Evolutionary conservation across 2,888 invertebrate genomes (phyloP), one percentile per base, ranked within the genome.

Genomic region (Hermaeophaga mercurialis): DNA sequence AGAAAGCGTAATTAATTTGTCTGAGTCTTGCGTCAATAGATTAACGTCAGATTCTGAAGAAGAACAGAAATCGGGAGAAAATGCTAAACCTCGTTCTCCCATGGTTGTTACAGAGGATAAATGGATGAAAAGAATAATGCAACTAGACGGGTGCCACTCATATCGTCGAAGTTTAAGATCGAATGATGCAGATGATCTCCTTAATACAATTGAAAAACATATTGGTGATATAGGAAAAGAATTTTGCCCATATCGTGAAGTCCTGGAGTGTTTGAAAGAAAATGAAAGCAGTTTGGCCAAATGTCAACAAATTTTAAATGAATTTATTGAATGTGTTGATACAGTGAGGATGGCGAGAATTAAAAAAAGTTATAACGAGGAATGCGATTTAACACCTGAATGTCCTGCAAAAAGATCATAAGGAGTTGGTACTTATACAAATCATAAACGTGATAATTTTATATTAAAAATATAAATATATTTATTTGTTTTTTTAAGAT

Each of bases 291-390:
- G 72, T 47, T 59, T 68, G 31, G 66, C 72, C 24, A 69, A 68
- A 57, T 76, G 75, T 44, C 61, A 59, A 45, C 53, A 60, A 41
- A 49, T 67, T 38, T 63, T 73, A 47, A 63, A 70, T 14, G 62
- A 70, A 17, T 75, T 70, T 57, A 67, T 73, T 3, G 69, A 72
- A 36, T 72, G 71, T 56, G 60, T 75, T 7, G 74, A 75, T 57
- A 60, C 64, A 22, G 34, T 56, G 11, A 61, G 73, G 53, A 60
- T 73, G 11, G 63, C 68, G 41, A 67, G 64, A 26, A 66, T 74
- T 17, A 55, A 62, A 65, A 56, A 62, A 62, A 52, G 58, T n/a
- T n/a, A 62, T 11, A 64, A 65, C 50, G 52, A 59, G 9, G 58
- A 66, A n/a, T n/a, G n/a, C n/a, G n/a, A n/a, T n/a, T n/a, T n/a